These are phyloP conservation scores for Passer domesticus DNA, from an alignment of 2,113 vertebrate genomes.

Conservation along the genomic window DNA sequence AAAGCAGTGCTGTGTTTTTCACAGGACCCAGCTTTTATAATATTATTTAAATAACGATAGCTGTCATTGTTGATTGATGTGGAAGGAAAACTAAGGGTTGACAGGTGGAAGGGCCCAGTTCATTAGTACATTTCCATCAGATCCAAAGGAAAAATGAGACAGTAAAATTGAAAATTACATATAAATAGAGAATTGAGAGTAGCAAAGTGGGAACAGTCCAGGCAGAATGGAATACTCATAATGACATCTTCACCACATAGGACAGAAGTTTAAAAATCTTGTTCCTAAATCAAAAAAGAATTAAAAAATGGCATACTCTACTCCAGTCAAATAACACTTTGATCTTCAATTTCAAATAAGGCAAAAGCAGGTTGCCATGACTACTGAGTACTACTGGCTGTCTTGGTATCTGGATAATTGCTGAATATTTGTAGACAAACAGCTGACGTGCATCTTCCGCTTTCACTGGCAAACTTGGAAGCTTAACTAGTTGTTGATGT, in stretches of 20 bases:
- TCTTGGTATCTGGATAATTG: constrained; percentile 41
- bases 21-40: background rate
- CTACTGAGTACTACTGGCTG: constrained; percentile 40
- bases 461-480: constrained; percentile 23
- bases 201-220: background rate
- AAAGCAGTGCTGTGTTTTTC: background rate
- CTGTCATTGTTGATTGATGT: background rate
- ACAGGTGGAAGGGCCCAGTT: background rate
- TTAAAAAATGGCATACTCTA: background rate
- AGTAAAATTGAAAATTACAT: background rate
- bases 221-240: background rate
- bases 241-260: background rate
- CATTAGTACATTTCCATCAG: background rate
- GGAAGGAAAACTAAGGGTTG: background rate
- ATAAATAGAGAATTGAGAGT: background rate
- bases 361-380: constrained; percentile 51
- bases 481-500: constrained; percentile 9
- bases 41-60: background rate
- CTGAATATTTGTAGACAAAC: constrained; percentile 64
- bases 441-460: background rate
- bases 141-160: background rate
- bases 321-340: constrained; percentile 10
- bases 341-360: constrained; percentile 48
- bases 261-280: constrained; percentile 20
- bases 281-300: constrained; percentile 19